Evolutionary conservation across 2,888 invertebrate genomes (phyloP), one percentile per base, ranked within the genome.

Genomic region (Periphyllus acericola): DNA sequence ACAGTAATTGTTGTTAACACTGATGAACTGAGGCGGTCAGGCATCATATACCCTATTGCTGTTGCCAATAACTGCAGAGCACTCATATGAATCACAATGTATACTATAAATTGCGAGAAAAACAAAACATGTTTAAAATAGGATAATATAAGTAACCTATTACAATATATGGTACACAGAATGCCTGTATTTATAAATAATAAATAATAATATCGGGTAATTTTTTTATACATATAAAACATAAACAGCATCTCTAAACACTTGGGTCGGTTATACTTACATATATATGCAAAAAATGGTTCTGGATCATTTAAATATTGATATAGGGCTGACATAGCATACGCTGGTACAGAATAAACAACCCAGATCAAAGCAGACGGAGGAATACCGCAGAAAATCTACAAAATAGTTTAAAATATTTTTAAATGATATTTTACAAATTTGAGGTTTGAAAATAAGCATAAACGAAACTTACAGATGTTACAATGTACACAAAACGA

Each of bases 251-350:
- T 71, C 8, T 66, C 1, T 29, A 72, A 60, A 46, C 14, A 52
- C 17, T 55, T 11, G 11, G 40, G 19, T 46, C 21, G 40, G 4
- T 34, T 32, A 85, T 32, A 90, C 90, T 90, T 89, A 91, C 91
- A 91, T 76, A 91, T 90, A 90, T 91, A 92, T 34, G 90, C 89
- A 89, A 91, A 91, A 89, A 92, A 91, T 52, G 90, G 90, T 78
- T 90, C 90, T 4, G 90, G 87, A 55, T 90, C 90, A 89, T 89
- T 89, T 75, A 89, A 90, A 89, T 90, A 90, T 87, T 89, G 94
- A 90, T 96, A 96, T 0, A 96, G 92, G 0, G 96, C 96, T 46
- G 95, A 95, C 97, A 97, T 97, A 32, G 96, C 96, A 91, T 96
- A 97, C 76, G 96, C 96, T 29, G 98, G 98, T 89, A 97, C 94